Percentiles rank a stretch among this genome's conserved stretches.
Conservation (phyloP, 2,888 invertebrate species). For the Heliconius ethilla region DNA sequence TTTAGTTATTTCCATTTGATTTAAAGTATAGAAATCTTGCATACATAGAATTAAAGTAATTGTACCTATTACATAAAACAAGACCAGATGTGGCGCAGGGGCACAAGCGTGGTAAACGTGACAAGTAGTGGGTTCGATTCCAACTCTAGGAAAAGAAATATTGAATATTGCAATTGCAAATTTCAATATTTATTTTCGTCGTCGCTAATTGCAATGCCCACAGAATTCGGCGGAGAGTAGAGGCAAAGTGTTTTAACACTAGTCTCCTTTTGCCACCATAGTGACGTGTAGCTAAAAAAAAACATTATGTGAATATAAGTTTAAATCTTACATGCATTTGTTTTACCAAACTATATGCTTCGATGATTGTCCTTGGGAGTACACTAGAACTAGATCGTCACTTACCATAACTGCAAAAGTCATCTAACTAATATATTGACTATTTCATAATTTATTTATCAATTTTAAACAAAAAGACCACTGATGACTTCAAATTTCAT, state of each 20-base stretch:
- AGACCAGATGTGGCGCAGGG: no score
- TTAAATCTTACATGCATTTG: not conserved
- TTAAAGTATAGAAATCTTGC: no score
- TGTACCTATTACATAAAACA: no score
- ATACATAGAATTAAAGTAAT: no score
- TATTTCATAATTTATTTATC: not conserved
- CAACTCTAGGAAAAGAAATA: no score
- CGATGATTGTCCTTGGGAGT: constrained; percentile 22
- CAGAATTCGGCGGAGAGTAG: no score
- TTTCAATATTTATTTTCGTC: no score
- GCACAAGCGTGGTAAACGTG: no score
- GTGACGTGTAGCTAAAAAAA: not conserved
- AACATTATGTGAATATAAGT: not conserved
- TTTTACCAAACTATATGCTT: not conserved
- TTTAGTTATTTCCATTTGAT: no score
- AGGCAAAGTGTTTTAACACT: not conserved
- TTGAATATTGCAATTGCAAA: no score
- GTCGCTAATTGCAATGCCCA: no score
- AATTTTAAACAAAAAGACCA: not conserved
- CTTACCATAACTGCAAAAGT: constrained; percentile 18
- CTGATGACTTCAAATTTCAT: not conserved
- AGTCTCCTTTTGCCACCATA: not conserved
- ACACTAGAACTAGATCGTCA: constrained; percentile 18
- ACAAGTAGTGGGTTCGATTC: no score
- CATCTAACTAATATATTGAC: not conserved